These are phyloP conservation scores for Sakesphorus luctuosus DNA, from an alignment of 2,113 vertebrate species.

Conservation along the genomic window DNA sequence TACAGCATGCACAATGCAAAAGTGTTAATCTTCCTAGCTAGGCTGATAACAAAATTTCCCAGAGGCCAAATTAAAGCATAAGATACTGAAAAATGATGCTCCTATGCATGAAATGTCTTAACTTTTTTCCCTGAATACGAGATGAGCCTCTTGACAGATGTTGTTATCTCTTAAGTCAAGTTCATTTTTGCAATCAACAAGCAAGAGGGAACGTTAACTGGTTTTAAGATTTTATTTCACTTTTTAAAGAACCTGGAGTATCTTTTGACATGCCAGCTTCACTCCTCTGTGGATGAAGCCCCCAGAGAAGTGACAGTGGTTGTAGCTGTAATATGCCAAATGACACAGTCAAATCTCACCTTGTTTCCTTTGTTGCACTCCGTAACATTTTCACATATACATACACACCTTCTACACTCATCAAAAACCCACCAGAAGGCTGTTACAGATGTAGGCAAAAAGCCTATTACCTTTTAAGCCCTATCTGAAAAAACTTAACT, in stretches of 20 bases:
- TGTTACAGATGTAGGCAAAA: neutral
- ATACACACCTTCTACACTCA: neutral
- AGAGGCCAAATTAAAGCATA: neutral
- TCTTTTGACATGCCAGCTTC: neutral
- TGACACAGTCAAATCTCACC: neutral
- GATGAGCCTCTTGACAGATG: neutral
- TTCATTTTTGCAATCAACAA: neutral
- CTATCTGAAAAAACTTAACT: neutral
- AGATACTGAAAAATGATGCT: neutral
- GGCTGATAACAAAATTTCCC: neutral
- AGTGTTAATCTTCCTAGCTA: neutral
- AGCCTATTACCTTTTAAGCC: neutral
- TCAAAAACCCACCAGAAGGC: neutral
- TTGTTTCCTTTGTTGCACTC: neutral
- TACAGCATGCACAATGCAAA: accelerated
- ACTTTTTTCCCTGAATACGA: neutral
- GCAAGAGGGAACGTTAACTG: accelerated
- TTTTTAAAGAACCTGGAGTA: neutral
- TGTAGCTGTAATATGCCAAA: neutral
- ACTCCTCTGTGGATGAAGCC: neutral
- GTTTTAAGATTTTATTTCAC: neutral
- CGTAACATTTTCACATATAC: neutral
- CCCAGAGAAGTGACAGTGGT: neutral
- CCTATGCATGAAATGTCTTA: neutral
- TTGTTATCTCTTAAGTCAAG: neutral